phyloP scores from a whole-genome alignment of 2,113 vertebrate genomes.

The Plecotus auritus region DNA sequence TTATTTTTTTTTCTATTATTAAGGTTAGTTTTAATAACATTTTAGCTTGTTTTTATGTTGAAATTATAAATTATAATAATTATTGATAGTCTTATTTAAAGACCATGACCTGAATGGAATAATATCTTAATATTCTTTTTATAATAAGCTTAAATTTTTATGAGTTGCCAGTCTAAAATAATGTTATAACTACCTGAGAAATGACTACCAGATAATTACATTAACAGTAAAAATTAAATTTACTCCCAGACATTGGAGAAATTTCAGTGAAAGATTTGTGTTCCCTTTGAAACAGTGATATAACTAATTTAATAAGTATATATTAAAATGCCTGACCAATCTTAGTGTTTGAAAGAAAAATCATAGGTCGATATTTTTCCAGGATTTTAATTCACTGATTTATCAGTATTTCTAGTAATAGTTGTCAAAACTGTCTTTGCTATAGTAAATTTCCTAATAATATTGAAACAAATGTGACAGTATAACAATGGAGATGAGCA shows the following conservation, averaged over 20 bases:
- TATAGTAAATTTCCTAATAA: neutral
- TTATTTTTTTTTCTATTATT: neutral
- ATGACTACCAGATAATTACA: slow-evolving; percentile 47
- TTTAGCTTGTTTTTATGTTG: neutral
- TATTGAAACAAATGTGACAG: neutral
- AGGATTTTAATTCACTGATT: neutral
- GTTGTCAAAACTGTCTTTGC: neutral
- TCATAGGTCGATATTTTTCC: neutral
- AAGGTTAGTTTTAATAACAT: neutral
- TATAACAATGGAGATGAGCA: neutral
- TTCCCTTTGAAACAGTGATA: slow-evolving; percentile 2
- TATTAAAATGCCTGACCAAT: slow-evolving; percentile 39
- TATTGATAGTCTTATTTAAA: neutral
- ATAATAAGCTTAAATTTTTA: slow-evolving; percentile 23
- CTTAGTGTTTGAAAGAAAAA: slow-evolving; percentile 23
- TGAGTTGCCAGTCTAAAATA: slow-evolving; percentile 27
- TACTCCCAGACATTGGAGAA: slow-evolving; percentile 26
- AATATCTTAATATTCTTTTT: neutral
- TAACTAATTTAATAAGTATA: slow-evolving; percentile 40
- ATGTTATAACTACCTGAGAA: slow-evolving; percentile 40
- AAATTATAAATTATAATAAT: neutral
- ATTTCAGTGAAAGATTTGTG: slow-evolving; percentile 39
- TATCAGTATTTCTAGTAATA: neutral
- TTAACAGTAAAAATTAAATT: slow-evolving; percentile 50
- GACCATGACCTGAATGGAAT: neutral